A percentile compares a stretch with the other conserved stretches of the same genome.
phyloP scores from a whole-genome alignment of 92 coral and sea anemone species.

The Palythoa heliodiscus region DNA sequence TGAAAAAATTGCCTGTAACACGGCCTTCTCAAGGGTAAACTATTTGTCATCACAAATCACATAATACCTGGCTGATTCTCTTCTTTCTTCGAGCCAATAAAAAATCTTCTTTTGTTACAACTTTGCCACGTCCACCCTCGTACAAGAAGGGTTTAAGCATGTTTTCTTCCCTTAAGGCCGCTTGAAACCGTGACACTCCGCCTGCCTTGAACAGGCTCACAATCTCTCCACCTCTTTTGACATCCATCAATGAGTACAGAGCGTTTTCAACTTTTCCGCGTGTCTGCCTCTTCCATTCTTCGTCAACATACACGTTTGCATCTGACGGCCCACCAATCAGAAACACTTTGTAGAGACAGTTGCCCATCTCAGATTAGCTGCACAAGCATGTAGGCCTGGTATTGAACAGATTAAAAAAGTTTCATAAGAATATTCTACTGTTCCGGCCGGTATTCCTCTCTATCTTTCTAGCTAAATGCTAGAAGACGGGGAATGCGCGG shows the following conservation, averaged over 20 bases:
- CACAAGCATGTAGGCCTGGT: background rate
- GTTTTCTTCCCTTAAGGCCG: slow-evolving; percentile 44
- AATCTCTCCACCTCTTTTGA: slow-evolving; percentile 33
- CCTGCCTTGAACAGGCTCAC: slow-evolving; percentile 52
- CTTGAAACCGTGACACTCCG: slow-evolving; percentile 39
- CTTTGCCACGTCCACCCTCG: slow-evolving; percentile 65
- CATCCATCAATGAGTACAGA: slow-evolving; percentile 68
- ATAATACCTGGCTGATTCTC: slow-evolving; percentile 35
- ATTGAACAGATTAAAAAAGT: background rate
- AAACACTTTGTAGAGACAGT: slow-evolving; percentile 53
- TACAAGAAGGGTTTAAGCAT: slow-evolving; percentile 59
- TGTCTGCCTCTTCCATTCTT: slow-evolving; percentile 74
- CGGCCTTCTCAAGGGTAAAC: background rate
- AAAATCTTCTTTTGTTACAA: slow-evolving; percentile 58
- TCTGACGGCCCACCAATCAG: slow-evolving; percentile 34
- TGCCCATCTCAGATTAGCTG: slow-evolving; percentile 54
- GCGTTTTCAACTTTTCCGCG: slow-evolving; percentile 62
- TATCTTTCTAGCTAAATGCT: no score
- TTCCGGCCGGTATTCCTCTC: no score
- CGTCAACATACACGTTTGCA: slow-evolving; percentile 33
- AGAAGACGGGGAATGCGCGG: no score
- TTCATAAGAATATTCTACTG: no score
- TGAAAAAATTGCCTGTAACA: no score
- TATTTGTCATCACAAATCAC: background rate
- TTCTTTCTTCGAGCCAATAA: slow-evolving; percentile 46